Evolutionary conservation across 2,113 vertebrate species (phyloP), one percentile per base, ranked within the genome.

Genomic region (Ictalurus punctatus): DNA sequence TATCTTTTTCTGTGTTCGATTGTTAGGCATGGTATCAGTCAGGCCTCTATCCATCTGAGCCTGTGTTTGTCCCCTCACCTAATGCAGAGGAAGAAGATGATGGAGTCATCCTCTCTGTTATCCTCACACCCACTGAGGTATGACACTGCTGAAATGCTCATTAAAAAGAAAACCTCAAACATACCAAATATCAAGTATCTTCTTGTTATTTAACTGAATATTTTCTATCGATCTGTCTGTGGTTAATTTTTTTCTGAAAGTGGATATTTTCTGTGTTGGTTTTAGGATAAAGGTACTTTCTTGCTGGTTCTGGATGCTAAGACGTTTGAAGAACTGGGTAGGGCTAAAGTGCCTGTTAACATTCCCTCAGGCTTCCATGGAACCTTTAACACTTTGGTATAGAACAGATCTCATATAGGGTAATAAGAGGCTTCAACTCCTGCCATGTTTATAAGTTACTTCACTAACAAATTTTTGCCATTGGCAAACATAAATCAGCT

Each of bases 301-400:
- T 96, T 99, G 80, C 95, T 99, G 54, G 92, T 98, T 87, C 92
- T 99, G 95, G 96, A 99, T 92, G 97, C 97, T 61, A 96, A 95
- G 93, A 97, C 95, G 3, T 98, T 98, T 89, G 92, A 91, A 63
- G 98, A 99, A 76, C 14, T 99, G 89, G 97, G 96, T 74, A 93
- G 97, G 93, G 98, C 98, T 1, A 95, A 97, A 30, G 97, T 98
- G 0, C 94, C 96, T 8, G 96, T 98, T 52, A 95, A 94, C 93
- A 97, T 99, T 87, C 95, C 98, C 17, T 98, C 97, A 2, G 97
- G 97, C 8, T 99, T 99, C 95, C 98, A 99, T 0, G 98, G 98
- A 30, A 76, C 93, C 59, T 99, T 98, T 83, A 87, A 91, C 30
- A 89, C 95, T 27, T 91, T 86, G 14, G 25, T 23, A 19, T 94